A percentile compares a stretch with the other conserved stretches of the same genome.
Conservation (phyloP, 2,888 invertebrate species). For the Pollenia labialis region DNA sequence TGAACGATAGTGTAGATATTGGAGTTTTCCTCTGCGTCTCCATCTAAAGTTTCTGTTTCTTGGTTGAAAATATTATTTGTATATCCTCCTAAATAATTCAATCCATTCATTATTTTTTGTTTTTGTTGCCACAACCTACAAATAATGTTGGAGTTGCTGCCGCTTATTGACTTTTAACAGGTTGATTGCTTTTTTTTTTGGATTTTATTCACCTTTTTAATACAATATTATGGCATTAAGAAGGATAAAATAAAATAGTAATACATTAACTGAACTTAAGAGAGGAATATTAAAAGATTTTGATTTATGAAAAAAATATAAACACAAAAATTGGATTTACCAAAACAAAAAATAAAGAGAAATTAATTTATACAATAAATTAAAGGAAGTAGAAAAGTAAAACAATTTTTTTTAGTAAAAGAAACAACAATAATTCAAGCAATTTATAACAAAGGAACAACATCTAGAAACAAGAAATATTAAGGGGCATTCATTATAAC, state of each 20-base stretch:
- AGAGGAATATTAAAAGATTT: not conserved
- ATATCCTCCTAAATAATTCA: conserved; percentile 6
- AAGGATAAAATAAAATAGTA: not conserved
- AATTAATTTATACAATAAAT: no score
- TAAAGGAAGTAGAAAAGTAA: no score
- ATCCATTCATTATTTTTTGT: conserved; percentile 31
- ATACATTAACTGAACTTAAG: not conserved
- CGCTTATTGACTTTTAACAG: conserved; percentile 34
- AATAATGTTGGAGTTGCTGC: not conserved
- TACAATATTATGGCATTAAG: not conserved
- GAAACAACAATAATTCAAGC: no score
- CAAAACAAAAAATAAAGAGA: no score
- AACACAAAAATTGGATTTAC: no score
- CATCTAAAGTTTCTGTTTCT: not conserved
- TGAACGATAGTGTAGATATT: conserved; percentile 2
- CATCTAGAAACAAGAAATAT: no score
- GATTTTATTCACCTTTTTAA: not conserved
- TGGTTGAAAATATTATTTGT: not conserved
- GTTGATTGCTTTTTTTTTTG: conserved; percentile 5
- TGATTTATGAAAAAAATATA: not conserved
- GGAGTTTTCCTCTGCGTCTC: not conserved
- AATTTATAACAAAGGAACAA: no score
- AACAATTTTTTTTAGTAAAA: no score
- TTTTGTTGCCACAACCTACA: not conserved
- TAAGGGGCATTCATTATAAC: no score